Conservation (phyloP, 2,888 invertebrate species). For the Zygothrica quintamaculata region DNA sequence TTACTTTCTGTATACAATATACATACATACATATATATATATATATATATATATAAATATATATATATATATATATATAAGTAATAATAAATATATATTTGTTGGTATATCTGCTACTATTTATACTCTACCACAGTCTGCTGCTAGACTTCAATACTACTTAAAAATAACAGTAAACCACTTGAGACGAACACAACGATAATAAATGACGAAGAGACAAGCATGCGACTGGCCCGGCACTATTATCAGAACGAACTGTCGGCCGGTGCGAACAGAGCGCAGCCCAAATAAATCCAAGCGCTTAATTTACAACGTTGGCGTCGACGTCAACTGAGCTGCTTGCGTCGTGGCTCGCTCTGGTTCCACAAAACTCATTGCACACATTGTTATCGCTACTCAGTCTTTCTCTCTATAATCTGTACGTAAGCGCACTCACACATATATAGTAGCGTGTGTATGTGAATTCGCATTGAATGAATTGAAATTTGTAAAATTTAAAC, state of each 20-base stretch:
- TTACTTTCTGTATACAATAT: conserved; percentile 43
- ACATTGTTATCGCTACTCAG: conserved; percentile 47
- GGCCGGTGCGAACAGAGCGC: conserved; percentile 43
- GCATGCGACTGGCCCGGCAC: conserved; percentile 44
- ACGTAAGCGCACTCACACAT: conserved; percentile 3
- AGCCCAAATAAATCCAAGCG: conserved; percentile 46
- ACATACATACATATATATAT: conserved; percentile 5
- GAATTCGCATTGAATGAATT: conserved; percentile 73
- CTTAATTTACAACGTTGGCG: conserved; percentile 58
- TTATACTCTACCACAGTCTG: neutral
- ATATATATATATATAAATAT: neutral
- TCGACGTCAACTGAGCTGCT: conserved; percentile 33
- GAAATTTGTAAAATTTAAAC: conserved; percentile 63
- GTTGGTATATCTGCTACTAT: conserved; percentile 12
- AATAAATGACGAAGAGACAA: neutral
- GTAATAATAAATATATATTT: neutral
- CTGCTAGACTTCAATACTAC: conserved; percentile 12
- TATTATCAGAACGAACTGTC: conserved; percentile 67
- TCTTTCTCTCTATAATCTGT: conserved; percentile 8
- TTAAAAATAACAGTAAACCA: conserved; percentile 30
- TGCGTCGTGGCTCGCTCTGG: conserved; percentile 40
- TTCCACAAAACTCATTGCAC: conserved; percentile 65
- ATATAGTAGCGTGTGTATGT: conserved; percentile 20
- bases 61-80: neutral
- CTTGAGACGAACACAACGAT: conserved; percentile 32